Conservation (phyloP, 2,888 invertebrate species). For the Mesochorus sp. region DNA sequence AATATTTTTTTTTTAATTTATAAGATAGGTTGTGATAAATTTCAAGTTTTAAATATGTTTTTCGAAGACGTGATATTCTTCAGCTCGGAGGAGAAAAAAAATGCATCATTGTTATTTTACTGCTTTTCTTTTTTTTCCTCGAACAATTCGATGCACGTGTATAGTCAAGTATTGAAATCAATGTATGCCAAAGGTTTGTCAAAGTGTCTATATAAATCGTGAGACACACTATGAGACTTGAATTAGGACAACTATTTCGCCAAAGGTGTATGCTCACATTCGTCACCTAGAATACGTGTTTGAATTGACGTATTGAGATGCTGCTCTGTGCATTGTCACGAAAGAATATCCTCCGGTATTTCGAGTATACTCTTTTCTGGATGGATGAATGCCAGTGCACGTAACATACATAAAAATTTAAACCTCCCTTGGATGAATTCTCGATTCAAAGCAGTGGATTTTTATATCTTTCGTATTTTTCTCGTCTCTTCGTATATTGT, state of each 20-base stretch:
- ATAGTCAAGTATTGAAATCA: constrained; percentile 23
- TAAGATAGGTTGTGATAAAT: too few species aligned
- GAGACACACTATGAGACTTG: constrained; percentile 35
- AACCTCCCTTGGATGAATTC: constrained; percentile 29
- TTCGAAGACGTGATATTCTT: too few species aligned
- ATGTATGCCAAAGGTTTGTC: constrained; percentile 25
- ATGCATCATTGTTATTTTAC: neutral
- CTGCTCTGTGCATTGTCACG: constrained; percentile 18
- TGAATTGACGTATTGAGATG: constrained; percentile 17
- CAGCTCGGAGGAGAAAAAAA: too few species aligned
- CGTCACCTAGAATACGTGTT: neutral
- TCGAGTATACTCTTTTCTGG: constrained; percentile 37
- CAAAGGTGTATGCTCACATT: constrained; percentile 10
- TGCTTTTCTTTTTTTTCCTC: constrained; percentile 1
- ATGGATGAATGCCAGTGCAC: constrained; percentile 23
- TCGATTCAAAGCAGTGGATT: constrained; percentile 19
- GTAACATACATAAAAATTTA: constrained; percentile 10
- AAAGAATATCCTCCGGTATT: constrained; percentile 24
- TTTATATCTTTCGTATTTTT: constrained; percentile 36
- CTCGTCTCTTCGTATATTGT: constrained; percentile 19
- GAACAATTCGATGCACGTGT: neutral
- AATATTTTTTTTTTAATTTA: too few species aligned
- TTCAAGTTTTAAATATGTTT: too few species aligned
- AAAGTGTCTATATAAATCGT: constrained; percentile 23
- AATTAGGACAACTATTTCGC: constrained; percentile 18